phyloP scores from a whole-genome alignment of 2,888 invertebrate species.

The Tubulanus polymorphus region DNA sequence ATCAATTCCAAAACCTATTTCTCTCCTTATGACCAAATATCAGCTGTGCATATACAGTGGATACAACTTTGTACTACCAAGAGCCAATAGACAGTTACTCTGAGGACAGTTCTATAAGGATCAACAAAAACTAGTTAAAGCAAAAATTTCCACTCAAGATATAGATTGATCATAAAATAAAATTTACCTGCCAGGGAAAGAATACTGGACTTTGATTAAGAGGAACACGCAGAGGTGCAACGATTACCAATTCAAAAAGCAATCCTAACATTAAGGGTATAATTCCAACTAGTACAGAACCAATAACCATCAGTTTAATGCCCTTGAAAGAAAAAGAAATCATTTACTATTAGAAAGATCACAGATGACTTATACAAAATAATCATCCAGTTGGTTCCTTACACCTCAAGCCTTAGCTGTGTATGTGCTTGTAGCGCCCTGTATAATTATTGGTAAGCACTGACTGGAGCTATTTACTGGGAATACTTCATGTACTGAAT shows the following conservation, averaged over 20 bases:
- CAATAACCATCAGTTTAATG: conserved; percentile 69
- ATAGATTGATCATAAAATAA: too few relatives aligned
- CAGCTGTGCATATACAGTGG: too few relatives aligned
- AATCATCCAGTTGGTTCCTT: too few relatives aligned
- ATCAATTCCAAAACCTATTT: too few relatives aligned
- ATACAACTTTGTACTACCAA: too few relatives aligned
- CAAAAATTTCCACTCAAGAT: too few relatives aligned
- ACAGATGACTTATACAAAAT: too few relatives aligned
- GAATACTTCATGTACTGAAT: too few relatives aligned
- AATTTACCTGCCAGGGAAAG: conserved; percentile 58
- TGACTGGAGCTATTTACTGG: not conserved
- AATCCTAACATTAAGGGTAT: conserved; percentile 86
- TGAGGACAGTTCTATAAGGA: not conserved
- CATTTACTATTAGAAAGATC: not conserved
- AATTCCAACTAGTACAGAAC: conserved; percentile 72
- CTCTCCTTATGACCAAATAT: too few relatives aligned
- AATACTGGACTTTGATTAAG: conserved; percentile 77
- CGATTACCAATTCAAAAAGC: conserved; percentile 79
- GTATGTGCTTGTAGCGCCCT: too few relatives aligned
- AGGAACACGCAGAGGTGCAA: conserved; percentile 89
- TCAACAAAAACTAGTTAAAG: not conserved
- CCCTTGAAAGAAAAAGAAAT: conserved; percentile 55
- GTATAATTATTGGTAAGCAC: not conserved
- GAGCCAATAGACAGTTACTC: not conserved
- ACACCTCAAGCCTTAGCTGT: too few relatives aligned